Conservation (phyloP, 1,140 invertebrate species). For the Tetranychus urticae region DNA sequence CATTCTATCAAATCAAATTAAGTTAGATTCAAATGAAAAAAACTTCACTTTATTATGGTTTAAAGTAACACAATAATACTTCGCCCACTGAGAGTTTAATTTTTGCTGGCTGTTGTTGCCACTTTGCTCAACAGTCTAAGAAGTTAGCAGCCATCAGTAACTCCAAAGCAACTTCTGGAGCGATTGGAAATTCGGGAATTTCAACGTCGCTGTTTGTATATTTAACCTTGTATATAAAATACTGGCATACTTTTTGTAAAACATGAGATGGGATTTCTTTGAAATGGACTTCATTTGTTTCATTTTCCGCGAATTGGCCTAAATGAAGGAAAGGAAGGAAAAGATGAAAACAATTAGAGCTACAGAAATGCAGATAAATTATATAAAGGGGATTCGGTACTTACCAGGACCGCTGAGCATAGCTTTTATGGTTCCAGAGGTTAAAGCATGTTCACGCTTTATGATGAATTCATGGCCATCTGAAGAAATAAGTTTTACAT, state of each 20-base stretch:
- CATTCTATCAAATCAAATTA: constrained; percentile 26
- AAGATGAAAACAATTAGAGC: not conserved
- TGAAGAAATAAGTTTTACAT: constrained; percentile 90
- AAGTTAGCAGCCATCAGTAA: constrained; percentile 99
- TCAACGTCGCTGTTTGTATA: constrained; percentile 98
- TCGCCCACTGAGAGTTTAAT: too few relatives aligned
- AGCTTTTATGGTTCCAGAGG: constrained; percentile 93
- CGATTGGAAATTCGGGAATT: constrained; percentile 96
- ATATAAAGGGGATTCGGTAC: not conserved
- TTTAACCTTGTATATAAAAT: constrained; percentile 96
- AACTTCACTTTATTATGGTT: too few relatives aligned
- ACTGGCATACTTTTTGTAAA: constrained; percentile 97
- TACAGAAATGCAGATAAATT: too few relatives aligned
- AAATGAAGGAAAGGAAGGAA: constrained; percentile 17
- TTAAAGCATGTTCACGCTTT: constrained; percentile 86
- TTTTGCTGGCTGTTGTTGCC: too few relatives aligned
- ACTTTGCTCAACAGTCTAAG: constrained; percentile 61
- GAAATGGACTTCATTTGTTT: constrained; percentile 97
- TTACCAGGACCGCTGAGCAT: constrained; percentile 56
- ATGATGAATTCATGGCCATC: constrained; percentile 96
- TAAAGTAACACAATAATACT: too few relatives aligned
- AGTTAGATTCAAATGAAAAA: too few relatives aligned
- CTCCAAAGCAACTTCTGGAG: constrained; percentile 86
- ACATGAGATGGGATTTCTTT: constrained; percentile 98
- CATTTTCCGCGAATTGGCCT: constrained; percentile 94